phyloP scores from a whole-genome alignment of 1,140 invertebrate genomes.

The Drosophila guanche region DNA sequence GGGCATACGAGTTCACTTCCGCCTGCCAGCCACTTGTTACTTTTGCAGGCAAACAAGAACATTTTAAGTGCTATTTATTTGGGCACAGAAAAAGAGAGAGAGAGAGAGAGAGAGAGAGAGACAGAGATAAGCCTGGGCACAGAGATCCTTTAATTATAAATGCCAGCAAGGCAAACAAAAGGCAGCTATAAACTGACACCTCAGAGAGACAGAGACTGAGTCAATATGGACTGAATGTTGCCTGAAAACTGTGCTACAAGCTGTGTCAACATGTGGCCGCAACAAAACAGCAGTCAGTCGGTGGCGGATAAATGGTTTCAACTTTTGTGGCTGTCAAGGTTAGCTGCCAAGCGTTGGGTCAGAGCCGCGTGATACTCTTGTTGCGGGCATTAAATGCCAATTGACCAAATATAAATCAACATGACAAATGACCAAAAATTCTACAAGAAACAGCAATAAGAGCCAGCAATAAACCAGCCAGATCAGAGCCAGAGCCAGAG shows the following conservation, averaged over 20 bases:
- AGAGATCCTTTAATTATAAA: constrained; percentile 63
- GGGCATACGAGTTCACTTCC: constrained; percentile 47
- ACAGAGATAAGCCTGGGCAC: constrained; percentile 31
- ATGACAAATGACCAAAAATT: constrained; percentile 76
- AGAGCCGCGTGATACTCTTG: constrained; percentile 72
- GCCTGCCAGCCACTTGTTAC: constrained; percentile 64
- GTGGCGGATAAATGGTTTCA: not conserved
- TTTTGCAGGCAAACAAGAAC: constrained; percentile 59
- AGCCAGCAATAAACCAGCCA: constrained; percentile 14
- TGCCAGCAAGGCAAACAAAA: constrained; percentile 43
- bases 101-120: constrained; percentile 1
- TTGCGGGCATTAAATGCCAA: constrained; percentile 77
- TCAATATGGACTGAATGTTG: constrained; percentile 5
- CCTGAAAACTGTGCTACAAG: constrained; percentile 37
- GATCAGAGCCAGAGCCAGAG: constrained; percentile 26
- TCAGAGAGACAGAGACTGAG: constrained; percentile 28
- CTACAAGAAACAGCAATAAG: constrained; percentile 28
- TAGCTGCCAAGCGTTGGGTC: constrained; percentile 63
- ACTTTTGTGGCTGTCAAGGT: constrained; percentile 40
- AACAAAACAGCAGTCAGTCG: constrained; percentile 19
- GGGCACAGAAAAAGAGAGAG: constrained; percentile 38
- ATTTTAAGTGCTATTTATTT: constrained; percentile 71
- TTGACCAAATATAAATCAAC: constrained; percentile 79
- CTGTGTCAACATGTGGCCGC: constrained; percentile 12
- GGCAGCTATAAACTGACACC: constrained; percentile 53